A percentile compares a stretch with the other conserved stretches of the same genome.
These are phyloP conservation scores for Chironomus riparius DNA, from an alignment of 2,888 invertebrate genomes.

Conservation along the genomic window DNA sequence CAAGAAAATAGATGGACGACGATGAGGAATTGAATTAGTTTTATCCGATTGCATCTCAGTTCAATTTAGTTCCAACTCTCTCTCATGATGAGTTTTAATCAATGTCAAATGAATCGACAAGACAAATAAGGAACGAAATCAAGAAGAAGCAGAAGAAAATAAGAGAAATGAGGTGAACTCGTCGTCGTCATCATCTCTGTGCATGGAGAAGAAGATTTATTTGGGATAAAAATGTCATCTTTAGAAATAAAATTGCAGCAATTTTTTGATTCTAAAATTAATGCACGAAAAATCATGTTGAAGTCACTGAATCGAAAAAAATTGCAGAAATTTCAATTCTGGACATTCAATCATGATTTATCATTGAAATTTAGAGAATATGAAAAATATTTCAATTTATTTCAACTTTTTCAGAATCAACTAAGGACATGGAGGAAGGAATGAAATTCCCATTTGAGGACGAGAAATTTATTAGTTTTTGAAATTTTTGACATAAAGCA, in stretches of 20 bases:
- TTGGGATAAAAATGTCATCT: background rate
- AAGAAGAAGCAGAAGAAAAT: no score
- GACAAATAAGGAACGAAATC: background rate
- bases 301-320: background rate
- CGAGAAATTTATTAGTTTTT: no score
- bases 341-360: background rate
- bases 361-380: background rate
- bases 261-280: background rate
- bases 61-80: background rate
- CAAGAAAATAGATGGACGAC: background rate
- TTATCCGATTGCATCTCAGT: background rate
- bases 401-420: no score
- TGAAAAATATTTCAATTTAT: no score
- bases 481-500: no score
- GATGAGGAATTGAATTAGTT: background rate
- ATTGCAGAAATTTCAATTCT: background rate
- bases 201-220: background rate
- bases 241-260: background rate
- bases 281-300: background rate
- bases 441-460: no score
- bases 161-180: background rate
- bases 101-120: slow-evolving; percentile 3
- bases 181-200: no score
- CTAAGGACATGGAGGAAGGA: no score
- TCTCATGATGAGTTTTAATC: slow-evolving; percentile 16